Base-by-base conservation (phyloP, 2,113 vertebrate species). In the Xiphias gladius region DNA sequence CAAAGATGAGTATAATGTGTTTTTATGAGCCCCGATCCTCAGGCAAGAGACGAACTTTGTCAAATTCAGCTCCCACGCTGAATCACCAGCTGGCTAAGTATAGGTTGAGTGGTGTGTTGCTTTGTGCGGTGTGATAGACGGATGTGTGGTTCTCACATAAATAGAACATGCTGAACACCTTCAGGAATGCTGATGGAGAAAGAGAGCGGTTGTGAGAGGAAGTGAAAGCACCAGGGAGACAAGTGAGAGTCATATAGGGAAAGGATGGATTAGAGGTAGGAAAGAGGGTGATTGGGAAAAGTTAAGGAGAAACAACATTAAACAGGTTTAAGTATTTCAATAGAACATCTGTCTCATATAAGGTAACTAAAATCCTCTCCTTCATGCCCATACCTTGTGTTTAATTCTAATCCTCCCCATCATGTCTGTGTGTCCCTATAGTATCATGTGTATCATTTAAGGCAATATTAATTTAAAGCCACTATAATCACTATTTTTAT, bases 151-250 rank as follows among this genome's bases (percentile, higher is more conserved):
- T 85, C 84, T 86, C 84, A 75, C 90, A 90, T 76, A 92, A 93
- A 92, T 92, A 93, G 90, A 91, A 76, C 84, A 86, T 79, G 82
- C 71, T 32, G 80, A 88, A 90, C 88, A 92, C 89, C 89, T 90
- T 86, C 80, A 86, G 89, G 93, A 92, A 92, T 92, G 91, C 81
- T 75, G 77, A 76, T 71, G 80, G 88, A 81, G 80, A 73, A 69
- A 75, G 59, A 79, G 68, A 80, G 77, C 88, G 73, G 59, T 48
- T 30, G 76, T 26, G 73, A 65, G 80, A 76, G 73, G 71, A 71
- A 77, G 83, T 30, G 74, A 86, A 79, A 64, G 83, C 78, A 85
- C 86, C 59, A n/a, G 30, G 58, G 55, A 82, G 80, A 74, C 69
- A 22, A 86, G 84, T 14, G 39, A 71, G 80, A 80, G 84, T 70